Base-by-base conservation (phyloP, 2,888 invertebrate genomes). In the Mechanitis mazaeus region DNA sequence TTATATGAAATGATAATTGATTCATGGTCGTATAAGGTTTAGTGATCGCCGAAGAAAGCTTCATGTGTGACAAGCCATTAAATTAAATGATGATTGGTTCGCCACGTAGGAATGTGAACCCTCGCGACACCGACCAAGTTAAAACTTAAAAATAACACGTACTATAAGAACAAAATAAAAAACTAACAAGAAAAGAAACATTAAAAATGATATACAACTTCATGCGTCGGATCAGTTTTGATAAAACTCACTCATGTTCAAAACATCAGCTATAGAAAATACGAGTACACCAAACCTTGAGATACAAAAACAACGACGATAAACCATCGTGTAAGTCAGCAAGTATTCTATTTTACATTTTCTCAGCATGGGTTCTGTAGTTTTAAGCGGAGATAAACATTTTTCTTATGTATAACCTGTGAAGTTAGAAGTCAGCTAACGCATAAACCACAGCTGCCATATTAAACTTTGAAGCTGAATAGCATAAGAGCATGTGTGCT, bases 21-120 rank as follows among this genome's bases (percentile, higher is more conserved):
- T 81, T 78, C 76, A 69, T 68, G 69, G 66, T 68, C 77, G 71
- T 79, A 77, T 78, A 82, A 74, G 76, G 79, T 68, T 61, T 70
- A 66, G 64, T 66, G 71, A 69, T 71, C 70, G 73, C 75, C 75
- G 76, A 79, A 79, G 74, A 69, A 65, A 75, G 75, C 75, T 72
- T 69, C 69, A 75, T 68, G 71, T 80, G 79, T 79, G 80, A 83
- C 80, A 78, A 77, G 81, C 81, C 74, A 83, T 84, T 80, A 83
- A 81, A 78, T 71, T 66, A 76, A 83, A 81, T 79, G 75, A 81
- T 81, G 75, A 81, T 81, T 85, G 79, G 76, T 74, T 74, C 75
- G 70, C 77, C 81, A 83, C 81, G 83, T 83, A 77, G 79, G 76
- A 75, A 77, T 79, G 73, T 73, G 68, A 69, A 35, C 35, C 35